Evolutionary conservation across 2,113 vertebrate genomes (phyloP), one percentile per base, ranked within the genome.

Genomic region (Labrus mixtus): DNA sequence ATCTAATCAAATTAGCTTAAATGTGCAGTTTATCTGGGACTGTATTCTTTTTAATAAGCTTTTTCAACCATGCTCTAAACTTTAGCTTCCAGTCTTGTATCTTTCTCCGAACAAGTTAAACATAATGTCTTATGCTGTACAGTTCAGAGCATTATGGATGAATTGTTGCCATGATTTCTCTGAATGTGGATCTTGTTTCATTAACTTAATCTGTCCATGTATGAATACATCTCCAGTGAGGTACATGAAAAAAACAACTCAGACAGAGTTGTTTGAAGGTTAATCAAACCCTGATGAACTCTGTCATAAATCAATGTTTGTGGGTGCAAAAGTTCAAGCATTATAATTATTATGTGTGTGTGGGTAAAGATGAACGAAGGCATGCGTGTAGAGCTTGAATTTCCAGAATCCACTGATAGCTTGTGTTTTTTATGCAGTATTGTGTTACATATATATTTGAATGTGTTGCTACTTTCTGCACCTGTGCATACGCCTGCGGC

Each of bases 401-500:
- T 25, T 64, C 23, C 51, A 41, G 50, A 65, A 10, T n/a, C 10
- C 3, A 59, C 15, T 43, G 16, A 20, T n/a, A 39, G 36, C 11
- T 55, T 71, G 36, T 6, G 11, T 16, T 46, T 5, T 48, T 48
- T 19, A 48, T 48, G 15, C 36, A 43, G 60, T 46, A 15, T 16
- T 60, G 60, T 60, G 8, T 37, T 29, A 3, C 6, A 29, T 25
- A 13, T 37, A 46, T 29, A 29, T 36, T 74, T 12, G 8, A 55
- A n/a, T 33, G 39, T 1, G 10, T 8, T 56, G 19, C 25, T 51
- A 9, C 37, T 41, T 68, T 1, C 41, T 36, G 8, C 91, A 94
- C 94, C 92, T 94, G 94, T 84, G 90, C 54, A 61, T 89, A 16
- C 0, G 82, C 74, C 59, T 89, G 87, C 3, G 77, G 82, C 51